These are phyloP conservation scores for Tipula unca DNA, from an alignment of 2,888 invertebrate genomes.

Conservation along the genomic window DNA sequence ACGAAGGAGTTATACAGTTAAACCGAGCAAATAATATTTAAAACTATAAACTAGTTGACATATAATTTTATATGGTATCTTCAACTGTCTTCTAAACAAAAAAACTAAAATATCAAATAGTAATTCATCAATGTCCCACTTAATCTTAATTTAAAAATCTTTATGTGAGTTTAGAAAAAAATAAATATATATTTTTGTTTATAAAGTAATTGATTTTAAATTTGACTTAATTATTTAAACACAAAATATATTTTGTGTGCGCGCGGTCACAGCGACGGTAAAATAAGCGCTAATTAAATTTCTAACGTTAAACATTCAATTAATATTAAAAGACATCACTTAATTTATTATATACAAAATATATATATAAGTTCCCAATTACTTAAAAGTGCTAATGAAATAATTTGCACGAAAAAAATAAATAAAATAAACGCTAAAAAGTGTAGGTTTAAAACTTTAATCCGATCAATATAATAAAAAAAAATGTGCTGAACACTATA, in stretches of 20 bases:
- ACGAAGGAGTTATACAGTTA: not conserved
- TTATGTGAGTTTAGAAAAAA: not conserved
- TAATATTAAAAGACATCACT: not conserved
- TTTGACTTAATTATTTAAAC: constrained; percentile 14
- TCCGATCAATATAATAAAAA: constrained; percentile 3
- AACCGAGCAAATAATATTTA: not conserved
- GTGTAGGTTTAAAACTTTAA: constrained; percentile 14
- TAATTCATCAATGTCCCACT: constrained; percentile 19
- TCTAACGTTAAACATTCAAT: not conserved
- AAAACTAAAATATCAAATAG: not conserved
- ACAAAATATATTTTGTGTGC: not conserved
- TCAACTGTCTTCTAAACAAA: not conserved
- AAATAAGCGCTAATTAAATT: not conserved
- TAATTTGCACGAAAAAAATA: not conserved
- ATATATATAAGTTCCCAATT: not conserved
- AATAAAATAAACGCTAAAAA: not conserved
- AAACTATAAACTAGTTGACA: not conserved
- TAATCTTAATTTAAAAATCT: constrained; percentile 16
- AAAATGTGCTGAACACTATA: not conserved
- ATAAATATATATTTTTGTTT: not conserved
- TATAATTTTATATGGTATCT: not conserved
- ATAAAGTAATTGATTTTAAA: constrained; percentile 14
- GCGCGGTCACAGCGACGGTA: not conserved
- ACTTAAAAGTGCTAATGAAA: constrained; percentile 8
- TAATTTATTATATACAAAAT: not conserved